Conservation (phyloP, 2,888 invertebrate species). For the Saturnia japonica region DNA sequence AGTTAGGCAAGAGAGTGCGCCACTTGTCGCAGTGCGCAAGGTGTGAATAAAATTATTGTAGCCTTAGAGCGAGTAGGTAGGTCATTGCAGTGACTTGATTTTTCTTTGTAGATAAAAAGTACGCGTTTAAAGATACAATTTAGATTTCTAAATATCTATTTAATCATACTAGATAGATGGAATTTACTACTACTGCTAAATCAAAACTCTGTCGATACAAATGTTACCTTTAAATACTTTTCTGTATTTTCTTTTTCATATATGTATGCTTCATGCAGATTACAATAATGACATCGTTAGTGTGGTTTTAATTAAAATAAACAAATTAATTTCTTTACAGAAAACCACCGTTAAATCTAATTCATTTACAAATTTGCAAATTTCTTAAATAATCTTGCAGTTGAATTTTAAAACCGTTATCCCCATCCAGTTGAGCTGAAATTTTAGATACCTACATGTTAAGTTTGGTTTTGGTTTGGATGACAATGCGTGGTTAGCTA, state of each 20-base stretch:
- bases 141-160: too few species aligned
- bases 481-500: too few species aligned
- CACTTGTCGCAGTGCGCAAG: slow-evolving; percentile 1
- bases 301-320: background rate
- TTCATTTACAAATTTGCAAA: too few species aligned
- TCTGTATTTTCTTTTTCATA: background rate
- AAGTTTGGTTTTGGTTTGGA: too few species aligned
- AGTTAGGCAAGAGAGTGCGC: background rate
- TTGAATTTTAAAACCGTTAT: too few species aligned
- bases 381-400: too few species aligned
- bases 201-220: background rate
- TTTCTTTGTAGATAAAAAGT: background rate
- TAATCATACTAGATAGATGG: too few species aligned
- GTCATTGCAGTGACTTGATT: background rate
- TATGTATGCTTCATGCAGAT: background rate
- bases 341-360: background rate
- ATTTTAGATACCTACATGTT: too few species aligned
- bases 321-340: background rate
- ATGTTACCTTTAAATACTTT: background rate
- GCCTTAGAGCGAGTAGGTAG: background rate
- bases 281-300: background rate
- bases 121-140: background rate
- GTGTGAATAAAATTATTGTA: background rate
- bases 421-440: too few species aligned
- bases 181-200: background rate